These are phyloP conservation scores for Pseudococcus jackbeardsleyi DNA, from an alignment of 2,888 invertebrate genomes.

Conservation along the genomic window DNA sequence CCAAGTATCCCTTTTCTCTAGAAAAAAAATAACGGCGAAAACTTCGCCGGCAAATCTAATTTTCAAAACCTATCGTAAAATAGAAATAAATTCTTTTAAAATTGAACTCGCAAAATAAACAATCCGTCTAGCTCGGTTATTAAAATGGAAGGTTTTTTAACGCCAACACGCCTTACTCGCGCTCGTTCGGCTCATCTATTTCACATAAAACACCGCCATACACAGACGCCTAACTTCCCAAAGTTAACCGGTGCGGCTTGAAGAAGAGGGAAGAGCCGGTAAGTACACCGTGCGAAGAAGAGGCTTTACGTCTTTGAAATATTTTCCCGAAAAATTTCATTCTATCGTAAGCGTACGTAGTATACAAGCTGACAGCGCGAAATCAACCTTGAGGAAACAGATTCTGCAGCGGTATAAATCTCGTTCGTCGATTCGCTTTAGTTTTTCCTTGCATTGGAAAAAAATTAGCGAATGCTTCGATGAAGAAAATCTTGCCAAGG, in stretches of 20 bases:
- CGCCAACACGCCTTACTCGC: background rate
- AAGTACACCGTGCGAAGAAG: background rate
- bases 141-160: slow-evolving; percentile 35
- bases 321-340: slow-evolving; percentile 13
- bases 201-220: background rate
- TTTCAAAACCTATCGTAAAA: slow-evolving; percentile 26
- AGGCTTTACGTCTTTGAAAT: slow-evolving; percentile 15
- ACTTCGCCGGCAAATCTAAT: slow-evolving; percentile 2
- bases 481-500: background rate
- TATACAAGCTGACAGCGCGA: slow-evolving; percentile 1
- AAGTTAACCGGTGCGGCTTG: background rate
- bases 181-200: slow-evolving; percentile 6
- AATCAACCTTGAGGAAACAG: background rate
- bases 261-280: background rate
- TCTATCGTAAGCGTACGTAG: background rate
- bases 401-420: slow-evolving; percentile 13
- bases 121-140: slow-evolving; percentile 29
- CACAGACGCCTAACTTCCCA: background rate
- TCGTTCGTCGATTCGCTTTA: background rate
- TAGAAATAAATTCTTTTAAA: slow-evolving; percentile 44
- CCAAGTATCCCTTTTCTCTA: background rate
- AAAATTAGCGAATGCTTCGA: slow-evolving; percentile 3
- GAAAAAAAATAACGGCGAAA: background rate
- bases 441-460: background rate
- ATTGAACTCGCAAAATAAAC: slow-evolving; percentile 44